Percentiles rank a stretch among this genome's conserved stretches.
Evolutionary conservation across 2,797 vertebrate genomes (phyloP).

Genomic region (Sebastes oblongus): DNA sequence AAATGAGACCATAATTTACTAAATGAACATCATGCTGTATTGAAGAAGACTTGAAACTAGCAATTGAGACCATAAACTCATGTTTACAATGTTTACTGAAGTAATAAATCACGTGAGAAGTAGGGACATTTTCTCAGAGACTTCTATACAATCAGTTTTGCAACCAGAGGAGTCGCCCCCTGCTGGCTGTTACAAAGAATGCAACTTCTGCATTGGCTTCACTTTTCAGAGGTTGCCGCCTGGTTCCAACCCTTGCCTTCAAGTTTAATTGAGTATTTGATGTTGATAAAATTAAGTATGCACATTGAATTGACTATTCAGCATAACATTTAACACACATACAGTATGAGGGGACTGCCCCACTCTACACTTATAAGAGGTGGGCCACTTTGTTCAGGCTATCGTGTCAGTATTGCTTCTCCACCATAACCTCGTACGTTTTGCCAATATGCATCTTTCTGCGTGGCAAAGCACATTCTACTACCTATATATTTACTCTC

Average conservation of each 20-base stretch:
- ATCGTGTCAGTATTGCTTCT: background rate
- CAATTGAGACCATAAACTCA: background rate
- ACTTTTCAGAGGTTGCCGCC: background rate
- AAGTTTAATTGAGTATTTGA: slow-evolving; percentile 36
- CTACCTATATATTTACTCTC: slow-evolving; percentile 9
- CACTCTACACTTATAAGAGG: background rate
- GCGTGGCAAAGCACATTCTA: background rate
- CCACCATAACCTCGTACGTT: background rate
- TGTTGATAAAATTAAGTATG: slow-evolving; percentile 18
- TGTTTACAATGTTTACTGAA: background rate
- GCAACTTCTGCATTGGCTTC: background rate
- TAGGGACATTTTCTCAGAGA: background rate
- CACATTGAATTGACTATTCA: slow-evolving; percentile 1
- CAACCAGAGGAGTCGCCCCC: background rate
- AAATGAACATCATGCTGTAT: background rate
- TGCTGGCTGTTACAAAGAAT: background rate
- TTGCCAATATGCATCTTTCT: background rate
- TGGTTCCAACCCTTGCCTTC: slow-evolving; percentile 10
- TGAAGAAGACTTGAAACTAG: background rate
- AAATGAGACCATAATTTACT: background rate
- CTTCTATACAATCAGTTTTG: background rate
- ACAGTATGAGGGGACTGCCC: background rate
- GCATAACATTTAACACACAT: slow-evolving; percentile 10
- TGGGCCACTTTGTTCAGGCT: background rate
- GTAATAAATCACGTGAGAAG: background rate